These are phyloP conservation scores for Biston betularia DNA, from an alignment of 2,888 invertebrate genomes.

Conservation along the genomic window DNA sequence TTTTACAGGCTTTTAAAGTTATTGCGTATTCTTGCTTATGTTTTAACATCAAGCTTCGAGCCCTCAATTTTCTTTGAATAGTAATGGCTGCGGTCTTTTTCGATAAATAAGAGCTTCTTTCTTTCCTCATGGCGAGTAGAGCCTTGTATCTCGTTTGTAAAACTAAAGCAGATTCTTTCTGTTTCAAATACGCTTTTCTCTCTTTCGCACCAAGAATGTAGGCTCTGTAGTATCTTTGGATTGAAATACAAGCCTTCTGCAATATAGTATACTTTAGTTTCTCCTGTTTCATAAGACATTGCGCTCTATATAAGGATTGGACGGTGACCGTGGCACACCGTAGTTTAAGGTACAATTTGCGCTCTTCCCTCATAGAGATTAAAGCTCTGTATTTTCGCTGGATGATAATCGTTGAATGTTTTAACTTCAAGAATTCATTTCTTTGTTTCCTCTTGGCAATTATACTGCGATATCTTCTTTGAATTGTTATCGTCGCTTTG, in stretches of 20 bases:
- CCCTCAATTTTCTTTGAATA: conserved; percentile 73
- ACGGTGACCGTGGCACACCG: conserved; percentile 51
- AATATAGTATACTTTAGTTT: conserved; percentile 65
- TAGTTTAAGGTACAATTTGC: conserved; percentile 57
- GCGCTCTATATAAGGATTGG: conserved; percentile 71
- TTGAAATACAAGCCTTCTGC: conserved; percentile 62
- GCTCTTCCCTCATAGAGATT: conserved; percentile 61
- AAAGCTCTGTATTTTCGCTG: conserved; percentile 74
- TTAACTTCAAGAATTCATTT: conserved; percentile 62
- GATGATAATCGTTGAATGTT: conserved; percentile 55
- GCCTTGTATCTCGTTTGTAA: conserved; percentile 75
- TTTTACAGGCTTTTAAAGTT: conserved; percentile 63
- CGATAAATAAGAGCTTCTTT: conserved; percentile 63
- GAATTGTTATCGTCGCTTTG: conserved; percentile 69
- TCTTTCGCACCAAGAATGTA: conserved; percentile 56
- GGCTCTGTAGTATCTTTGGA: conserved; percentile 76
- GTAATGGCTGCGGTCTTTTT: conserved; percentile 49
- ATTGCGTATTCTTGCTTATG: conserved; percentile 63
- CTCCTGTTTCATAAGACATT: conserved; percentile 62
- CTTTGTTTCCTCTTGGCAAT: conserved; percentile 66
- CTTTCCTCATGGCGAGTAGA: conserved; percentile 61
- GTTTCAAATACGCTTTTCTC: conserved; percentile 58
- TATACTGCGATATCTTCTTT: conserved; percentile 69
- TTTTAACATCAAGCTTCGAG: conserved; percentile 64
- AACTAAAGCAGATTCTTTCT: conserved; percentile 49